Percentiles rank a stretch among this genome's conserved stretches.
Evolutionary conservation across 2,888 invertebrate genomes (phyloP).

Genomic region (Troides oblongomaculatus): DNA sequence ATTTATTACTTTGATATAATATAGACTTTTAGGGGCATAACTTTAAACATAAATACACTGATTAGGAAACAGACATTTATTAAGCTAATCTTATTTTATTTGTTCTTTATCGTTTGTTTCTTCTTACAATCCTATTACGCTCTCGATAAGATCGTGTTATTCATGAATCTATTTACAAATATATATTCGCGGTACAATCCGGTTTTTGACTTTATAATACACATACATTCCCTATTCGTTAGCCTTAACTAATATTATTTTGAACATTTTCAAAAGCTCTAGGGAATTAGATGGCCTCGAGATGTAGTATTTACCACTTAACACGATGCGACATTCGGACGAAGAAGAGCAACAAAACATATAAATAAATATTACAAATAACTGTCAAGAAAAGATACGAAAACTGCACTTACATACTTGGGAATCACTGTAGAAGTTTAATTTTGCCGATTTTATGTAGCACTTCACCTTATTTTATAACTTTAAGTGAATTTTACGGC

Average conservation of each 20-base stretch:
- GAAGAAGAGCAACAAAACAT: slow-evolving; percentile 21
- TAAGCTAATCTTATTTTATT: no score
- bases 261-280: no score
- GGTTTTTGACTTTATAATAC: slow-evolving; percentile 19
- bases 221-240: no score
- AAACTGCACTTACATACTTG: slow-evolving; percentile 32
- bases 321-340: slow-evolving; percentile 14
- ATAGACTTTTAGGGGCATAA: no score
- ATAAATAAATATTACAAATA: slow-evolving; percentile 20
- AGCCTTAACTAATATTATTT: no score
- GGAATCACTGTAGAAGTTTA: slow-evolving; percentile 28
- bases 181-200: slow-evolving; percentile 16
- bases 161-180: slow-evolving; percentile 27
- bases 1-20: no score
- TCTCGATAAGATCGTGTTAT: slow-evolving; percentile 4
- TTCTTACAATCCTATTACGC: slow-evolving; percentile 14
- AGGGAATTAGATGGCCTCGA: slow-evolving; percentile 3
- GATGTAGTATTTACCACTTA: slow-evolving; percentile 8
- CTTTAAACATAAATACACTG: no score
- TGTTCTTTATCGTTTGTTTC: slow-evolving; percentile 3
- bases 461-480: slow-evolving; percentile 38
- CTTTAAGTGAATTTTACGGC: slow-evolving; percentile 31
- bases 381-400: slow-evolving; percentile 1
- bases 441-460: slow-evolving; percentile 28
- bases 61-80: no score